Base-by-base conservation (phyloP, 2,888 invertebrate species). In the Drosophila neutralis region DNA sequence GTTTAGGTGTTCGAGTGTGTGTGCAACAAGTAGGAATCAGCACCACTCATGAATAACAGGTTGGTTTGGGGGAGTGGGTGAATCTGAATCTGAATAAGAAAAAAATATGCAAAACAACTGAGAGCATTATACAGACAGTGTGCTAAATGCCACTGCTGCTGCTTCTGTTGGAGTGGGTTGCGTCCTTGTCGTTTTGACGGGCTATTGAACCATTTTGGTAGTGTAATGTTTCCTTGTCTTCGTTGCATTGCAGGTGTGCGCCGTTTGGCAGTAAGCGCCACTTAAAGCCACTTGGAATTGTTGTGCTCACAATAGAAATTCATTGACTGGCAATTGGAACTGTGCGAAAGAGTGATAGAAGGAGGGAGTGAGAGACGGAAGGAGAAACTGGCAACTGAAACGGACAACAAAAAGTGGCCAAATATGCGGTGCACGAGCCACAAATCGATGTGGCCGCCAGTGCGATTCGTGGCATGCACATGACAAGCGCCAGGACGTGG, bases 41-140 rank as follows among this genome's bases (percentile, higher is more conserved):
- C 74, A 52, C n/a, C 57, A 54, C 54, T 65, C 70, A 74, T 70
- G 74, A 65, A 77, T 70, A 75, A 67, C 40, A 6, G 18, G 4
- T 2, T n/a, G 38, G n/a, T n/a, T 59, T 52, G 69, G 61, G 45
- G 70, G 36, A 52, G 70, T 69, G 65, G 69, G 80, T 72, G 72
- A 77, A 76, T 66, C 73, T 52, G 70, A 73, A 76, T 80, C 71
- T 62, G 57, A 72, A 73, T 61, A 73, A 65, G 70, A 73, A 77
- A 79, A 83, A 15, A 72, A 75, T 85, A 81, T 76, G 81, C 68
- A 77, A 80, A 85, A 87, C 85, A 83, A 85, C 76, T 76, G 45
- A 60, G 38, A 29, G 18, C n/a, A 15, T 45, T 45, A 62, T 8
- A 15, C 54, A 36, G 49, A 27, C 31, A 49, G 29, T 53, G 54